Evolutionary conservation across 1,140 invertebrate genomes (phyloP).

Genomic region (Gonioctena quinquepunctata): DNA sequence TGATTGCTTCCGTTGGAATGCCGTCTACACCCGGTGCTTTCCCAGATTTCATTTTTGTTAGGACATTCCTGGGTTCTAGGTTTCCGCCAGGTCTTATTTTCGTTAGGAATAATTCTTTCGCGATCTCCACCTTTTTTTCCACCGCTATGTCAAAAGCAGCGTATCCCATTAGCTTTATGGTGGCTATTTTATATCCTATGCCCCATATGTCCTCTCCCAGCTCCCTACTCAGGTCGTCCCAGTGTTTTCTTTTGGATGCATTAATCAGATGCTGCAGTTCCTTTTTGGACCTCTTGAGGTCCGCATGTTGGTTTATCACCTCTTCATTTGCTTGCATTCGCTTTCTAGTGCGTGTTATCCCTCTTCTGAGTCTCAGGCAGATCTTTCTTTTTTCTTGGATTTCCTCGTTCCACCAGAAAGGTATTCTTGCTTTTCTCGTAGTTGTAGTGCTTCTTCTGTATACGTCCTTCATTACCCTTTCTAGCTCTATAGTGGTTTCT

Average conservation of each 20-base stretch:
- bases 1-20: neutral
- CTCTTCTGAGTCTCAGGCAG: neutral
- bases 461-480: neutral
- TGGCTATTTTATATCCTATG: neutral
- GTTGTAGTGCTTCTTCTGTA: neutral
- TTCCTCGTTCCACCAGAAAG: neutral
- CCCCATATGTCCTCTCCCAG: neutral
- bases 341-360: neutral
- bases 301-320: neutral
- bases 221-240: neutral
- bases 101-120: neutral
- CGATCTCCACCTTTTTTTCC: neutral
- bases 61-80: neutral
- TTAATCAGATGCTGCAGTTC: neutral
- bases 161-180: too few relatives aligned
- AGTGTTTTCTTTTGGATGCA: neutral
- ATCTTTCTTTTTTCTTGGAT: neutral
- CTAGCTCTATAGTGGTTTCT: neutral
- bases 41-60: constrained; percentile 19
- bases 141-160: neutral
- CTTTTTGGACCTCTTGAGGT: neutral
- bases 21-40: constrained; percentile 10
- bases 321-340: neutral
- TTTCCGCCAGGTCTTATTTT: constrained; percentile 30
- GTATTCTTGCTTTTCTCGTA: neutral